Percentiles rank a stretch among this genome's conserved stretches.
These are phyloP conservation scores for Styela plicata DNA, from an alignment of 23 tunicate species.

Conservation along the genomic window DNA sequence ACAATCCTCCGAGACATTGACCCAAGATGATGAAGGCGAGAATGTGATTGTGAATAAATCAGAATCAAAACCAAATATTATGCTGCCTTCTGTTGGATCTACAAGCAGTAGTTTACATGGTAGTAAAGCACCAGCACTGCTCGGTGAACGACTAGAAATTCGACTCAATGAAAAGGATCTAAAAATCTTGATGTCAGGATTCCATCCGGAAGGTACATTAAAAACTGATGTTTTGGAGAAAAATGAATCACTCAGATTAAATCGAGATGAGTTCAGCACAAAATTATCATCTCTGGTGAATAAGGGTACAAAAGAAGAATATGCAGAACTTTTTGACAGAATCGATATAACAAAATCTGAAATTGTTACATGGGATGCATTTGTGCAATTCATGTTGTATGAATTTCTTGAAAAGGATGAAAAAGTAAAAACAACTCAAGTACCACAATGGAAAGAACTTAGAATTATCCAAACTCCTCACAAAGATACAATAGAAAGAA, in stretches of 20 bases:
- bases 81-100: conserved; percentile 6
- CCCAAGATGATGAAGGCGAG: neutral
- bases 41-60: neutral
- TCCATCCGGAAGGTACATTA: conserved; percentile 16
- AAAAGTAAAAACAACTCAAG: conserved; percentile 94
- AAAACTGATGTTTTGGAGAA: neutral
- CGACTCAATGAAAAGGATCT: conserved; percentile 57
- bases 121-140: conserved; percentile 44
- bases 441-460: conserved; percentile 95
- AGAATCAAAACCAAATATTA: neutral
- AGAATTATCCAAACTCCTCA: conserved; percentile 72
- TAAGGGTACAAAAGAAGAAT: conserved; percentile 82
- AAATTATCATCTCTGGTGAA: conserved; percentile 43
- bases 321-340: conserved; percentile 82
- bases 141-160: conserved; percentile 53
- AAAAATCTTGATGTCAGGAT: conserved; percentile 43
- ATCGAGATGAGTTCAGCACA: conserved; percentile 64
- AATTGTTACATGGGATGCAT: conserved; percentile 76
- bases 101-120: conserved; percentile 2
- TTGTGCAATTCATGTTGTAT: conserved; percentile 75
- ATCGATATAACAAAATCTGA: conserved; percentile 89
- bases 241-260: conserved; percentile 26
- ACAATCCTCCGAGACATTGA: neutral
- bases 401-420: conserved; percentile 95
- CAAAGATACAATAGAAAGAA: conserved; percentile 75